phyloP scores from a whole-genome alignment of 1,140 invertebrate genomes.

The Centruroides sculpturatus region DNA sequence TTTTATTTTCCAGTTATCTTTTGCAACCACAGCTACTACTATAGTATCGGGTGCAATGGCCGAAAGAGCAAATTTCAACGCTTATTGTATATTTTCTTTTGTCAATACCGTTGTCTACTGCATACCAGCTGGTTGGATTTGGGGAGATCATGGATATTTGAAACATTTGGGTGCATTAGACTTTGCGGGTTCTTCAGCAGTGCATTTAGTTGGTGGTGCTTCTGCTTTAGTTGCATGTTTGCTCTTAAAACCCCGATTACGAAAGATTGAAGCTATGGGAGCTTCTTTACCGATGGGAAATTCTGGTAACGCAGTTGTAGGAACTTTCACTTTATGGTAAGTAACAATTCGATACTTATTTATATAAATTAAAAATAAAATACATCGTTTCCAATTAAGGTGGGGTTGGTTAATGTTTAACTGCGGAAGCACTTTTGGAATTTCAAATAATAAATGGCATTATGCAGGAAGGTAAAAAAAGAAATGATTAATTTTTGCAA shows the following conservation, averaged over 20 bases:
- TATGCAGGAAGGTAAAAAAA: conserved; percentile 50
- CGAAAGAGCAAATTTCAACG: conserved; percentile 63
- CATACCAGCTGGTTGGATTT: conserved; percentile 79
- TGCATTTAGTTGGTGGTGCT: conserved; percentile 68
- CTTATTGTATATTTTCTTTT: conserved; percentile 77
- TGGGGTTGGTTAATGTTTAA: conserved; percentile 91
- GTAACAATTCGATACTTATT: background rate
- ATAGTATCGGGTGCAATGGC: conserved; percentile 29
- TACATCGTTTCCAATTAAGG: conserved; percentile 7
- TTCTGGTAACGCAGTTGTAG: conserved; percentile 79
- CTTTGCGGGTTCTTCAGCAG: conserved; percentile 78
- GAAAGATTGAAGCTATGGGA: conserved; percentile 59
- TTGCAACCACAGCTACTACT: conserved; percentile 16
- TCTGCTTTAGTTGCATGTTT: conserved; percentile 69
- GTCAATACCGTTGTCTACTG: conserved; percentile 82
- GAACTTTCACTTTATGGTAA: conserved; percentile 76
- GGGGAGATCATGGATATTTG: conserved; percentile 72
- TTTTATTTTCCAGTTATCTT: conserved; percentile 17
- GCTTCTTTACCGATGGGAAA: conserved; percentile 63
- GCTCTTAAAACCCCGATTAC: conserved; percentile 73
- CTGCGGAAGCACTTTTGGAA: conserved; percentile 50
- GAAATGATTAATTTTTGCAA: background rate
- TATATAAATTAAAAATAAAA: background rate
- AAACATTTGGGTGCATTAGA: conserved; percentile 64
- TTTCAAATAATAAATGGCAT: conserved; percentile 61